Evolutionary conservation across 2,888 invertebrate genomes (phyloP).

Genomic region (Latheticus oryzae): DNA sequence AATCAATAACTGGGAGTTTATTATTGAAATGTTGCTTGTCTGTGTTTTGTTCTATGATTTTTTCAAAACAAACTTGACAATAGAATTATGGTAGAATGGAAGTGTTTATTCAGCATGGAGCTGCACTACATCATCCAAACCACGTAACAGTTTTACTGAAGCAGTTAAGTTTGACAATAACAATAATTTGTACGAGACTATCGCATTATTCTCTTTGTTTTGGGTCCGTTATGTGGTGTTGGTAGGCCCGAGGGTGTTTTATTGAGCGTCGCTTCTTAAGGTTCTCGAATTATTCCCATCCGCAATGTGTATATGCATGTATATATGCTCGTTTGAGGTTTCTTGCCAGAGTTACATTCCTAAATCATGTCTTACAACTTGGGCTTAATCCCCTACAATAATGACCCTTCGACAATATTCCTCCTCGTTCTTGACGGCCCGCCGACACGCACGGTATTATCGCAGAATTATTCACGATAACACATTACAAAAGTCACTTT

Average conservation of each 20-base stretch:
- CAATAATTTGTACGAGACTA: slow-evolving; percentile 50
- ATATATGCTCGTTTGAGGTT: slow-evolving; percentile 45
- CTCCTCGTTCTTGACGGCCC: slow-evolving; percentile 39
- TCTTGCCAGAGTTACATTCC: slow-evolving; percentile 46
- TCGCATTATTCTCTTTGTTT: slow-evolving; percentile 52
- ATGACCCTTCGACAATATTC: slow-evolving; percentile 36
- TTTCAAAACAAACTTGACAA: slow-evolving; percentile 43
- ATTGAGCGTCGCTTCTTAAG: slow-evolving; percentile 51
- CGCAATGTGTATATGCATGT: slow-evolving; percentile 47
- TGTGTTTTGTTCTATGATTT: slow-evolving; percentile 43
- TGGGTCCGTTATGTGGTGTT: slow-evolving; percentile 49
- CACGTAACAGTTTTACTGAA: slow-evolving; percentile 33
- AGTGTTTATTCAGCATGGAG: slow-evolving; percentile 13
- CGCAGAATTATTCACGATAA: slow-evolving; percentile 42
- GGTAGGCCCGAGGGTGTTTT: slow-evolving; percentile 49
- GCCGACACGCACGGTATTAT: slow-evolving; percentile 45
- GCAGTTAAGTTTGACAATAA: slow-evolving; percentile 52
- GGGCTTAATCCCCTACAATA: slow-evolving; percentile 42
- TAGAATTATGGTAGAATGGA: slow-evolving; percentile 40
- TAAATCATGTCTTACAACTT: slow-evolving; percentile 49
- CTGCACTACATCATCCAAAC: slow-evolving; percentile 13
- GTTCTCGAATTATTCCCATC: slow-evolving; percentile 52
- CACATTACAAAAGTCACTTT: slow-evolving; percentile 25
- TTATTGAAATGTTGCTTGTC: too few species aligned
- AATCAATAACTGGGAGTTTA: too few species aligned